Evolutionary conservation across 2,113 vertebrate genomes (phyloP).

Genomic region (Paralichthys olivaceus): DNA sequence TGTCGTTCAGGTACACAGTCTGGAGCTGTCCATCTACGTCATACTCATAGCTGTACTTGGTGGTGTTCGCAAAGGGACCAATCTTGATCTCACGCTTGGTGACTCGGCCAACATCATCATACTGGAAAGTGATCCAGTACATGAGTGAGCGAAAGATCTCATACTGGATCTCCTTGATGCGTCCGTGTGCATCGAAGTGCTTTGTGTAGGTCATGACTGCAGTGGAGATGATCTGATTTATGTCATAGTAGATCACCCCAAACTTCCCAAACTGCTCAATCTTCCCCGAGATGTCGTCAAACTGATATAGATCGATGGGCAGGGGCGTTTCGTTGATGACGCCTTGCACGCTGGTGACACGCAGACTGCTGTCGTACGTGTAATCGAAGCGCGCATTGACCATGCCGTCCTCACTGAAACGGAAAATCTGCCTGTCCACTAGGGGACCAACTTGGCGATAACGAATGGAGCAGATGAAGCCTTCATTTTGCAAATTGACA

Average conservation of each 20-base stretch:
- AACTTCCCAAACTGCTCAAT: conserved; percentile 99
- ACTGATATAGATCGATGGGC: conserved; percentile 98
- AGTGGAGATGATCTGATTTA: conserved; percentile 98
- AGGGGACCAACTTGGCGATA: conserved; percentile 96
- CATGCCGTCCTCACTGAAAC: conserved; percentile 98
- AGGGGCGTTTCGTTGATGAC: conserved; percentile 98
- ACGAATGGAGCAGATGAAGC: conserved; percentile 97
- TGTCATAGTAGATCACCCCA: conserved; percentile 98
- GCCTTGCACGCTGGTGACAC: conserved; percentile 97
- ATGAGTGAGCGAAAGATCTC: conserved; percentile 97
- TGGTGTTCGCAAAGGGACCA: conserved; percentile 98
- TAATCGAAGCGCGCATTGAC: conserved; percentile 98
- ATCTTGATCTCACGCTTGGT: conserved; percentile 97
- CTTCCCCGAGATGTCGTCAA: conserved; percentile 98
- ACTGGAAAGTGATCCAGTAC: conserved; percentile 99
- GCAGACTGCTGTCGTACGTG: conserved; percentile 96
- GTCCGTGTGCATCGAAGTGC: conserved; percentile 94
- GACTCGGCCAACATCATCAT: conserved; percentile 94
- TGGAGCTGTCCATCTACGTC: conserved; percentile 97
- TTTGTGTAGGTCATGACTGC: conserved; percentile 99
- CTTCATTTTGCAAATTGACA: conserved; percentile 96
- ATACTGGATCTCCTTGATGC: conserved; percentile 98
- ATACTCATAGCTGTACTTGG: conserved; percentile 95
- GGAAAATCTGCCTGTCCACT: conserved; percentile 97
- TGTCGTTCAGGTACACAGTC: conserved; percentile 95